These are phyloP conservation scores for Doris montereyensis DNA, from an alignment of 2,888 invertebrate genomes.

Conservation along the genomic window DNA sequence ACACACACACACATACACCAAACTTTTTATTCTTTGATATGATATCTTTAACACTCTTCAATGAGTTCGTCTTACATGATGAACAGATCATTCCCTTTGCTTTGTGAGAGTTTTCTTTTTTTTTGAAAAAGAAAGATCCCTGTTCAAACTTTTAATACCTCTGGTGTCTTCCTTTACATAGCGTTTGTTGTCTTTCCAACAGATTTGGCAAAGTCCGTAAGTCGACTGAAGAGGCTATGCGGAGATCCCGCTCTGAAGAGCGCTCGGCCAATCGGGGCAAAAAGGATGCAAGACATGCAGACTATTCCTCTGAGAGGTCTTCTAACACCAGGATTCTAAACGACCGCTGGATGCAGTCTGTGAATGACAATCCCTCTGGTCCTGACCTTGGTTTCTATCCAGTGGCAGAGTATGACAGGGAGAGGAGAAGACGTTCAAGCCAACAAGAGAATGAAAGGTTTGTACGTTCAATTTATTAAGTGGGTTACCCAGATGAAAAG, in stretches of 20 bases:
- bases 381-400: background rate
- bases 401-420: conserved; percentile 38
- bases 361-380: conserved; percentile 27
- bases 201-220: conserved; percentile 66
- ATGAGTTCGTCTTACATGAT: no score
- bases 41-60: no score
- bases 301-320: conserved; percentile 8
- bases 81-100: no score
- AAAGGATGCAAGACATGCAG: background rate
- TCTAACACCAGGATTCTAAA: no score
- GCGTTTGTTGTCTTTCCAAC: conserved; percentile 18
- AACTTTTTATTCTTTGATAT: no score
- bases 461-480: no score
- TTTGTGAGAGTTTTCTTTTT: no score
- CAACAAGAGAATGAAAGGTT: conserved; percentile 63
- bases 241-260: conserved; percentile 49
- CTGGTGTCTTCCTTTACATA: background rate
- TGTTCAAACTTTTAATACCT: background rate
- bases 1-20: no score
- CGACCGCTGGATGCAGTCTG: conserved; percentile 28
- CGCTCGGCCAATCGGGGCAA: conserved; percentile 39
- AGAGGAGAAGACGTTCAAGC: conserved; percentile 48
- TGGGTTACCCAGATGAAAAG: no score
- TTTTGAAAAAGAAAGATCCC: no score
- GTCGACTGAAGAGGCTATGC: conserved; percentile 49